phyloP scores from a whole-genome alignment of 2,888 invertebrate species.

The Lithophane semibrunnea region DNA sequence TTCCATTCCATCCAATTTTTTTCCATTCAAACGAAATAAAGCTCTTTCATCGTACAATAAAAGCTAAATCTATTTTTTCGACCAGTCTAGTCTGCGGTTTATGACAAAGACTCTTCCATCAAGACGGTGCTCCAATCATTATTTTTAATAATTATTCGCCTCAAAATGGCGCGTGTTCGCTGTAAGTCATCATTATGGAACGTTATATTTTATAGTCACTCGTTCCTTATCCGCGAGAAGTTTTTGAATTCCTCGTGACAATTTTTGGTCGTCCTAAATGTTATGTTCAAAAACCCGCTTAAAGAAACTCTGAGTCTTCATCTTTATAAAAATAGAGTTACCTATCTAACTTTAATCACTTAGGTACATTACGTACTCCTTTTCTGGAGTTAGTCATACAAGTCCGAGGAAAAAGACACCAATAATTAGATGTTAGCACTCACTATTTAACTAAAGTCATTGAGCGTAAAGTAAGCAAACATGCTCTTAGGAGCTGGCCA shows the following conservation, averaged over 20 bases:
- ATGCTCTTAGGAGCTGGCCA: conserved; percentile 15
- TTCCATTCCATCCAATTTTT: no score
- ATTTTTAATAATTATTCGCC: conserved; percentile 42
- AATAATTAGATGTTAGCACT: conserved; percentile 46
- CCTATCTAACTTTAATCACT: background rate
- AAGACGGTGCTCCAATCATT: conserved; percentile 38
- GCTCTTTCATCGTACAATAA: background rate
- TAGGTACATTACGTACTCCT: background rate
- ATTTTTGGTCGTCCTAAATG: conserved; percentile 19
- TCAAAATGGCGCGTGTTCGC: conserved; percentile 44
- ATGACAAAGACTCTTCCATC: conserved; percentile 24
- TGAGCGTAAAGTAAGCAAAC: conserved; percentile 49
- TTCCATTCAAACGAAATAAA: background rate
- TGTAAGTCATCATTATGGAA: conserved; percentile 47
- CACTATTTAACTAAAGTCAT: conserved; percentile 44
- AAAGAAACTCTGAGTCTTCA: background rate
- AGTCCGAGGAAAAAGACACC: conserved; percentile 16
- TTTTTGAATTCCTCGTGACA: conserved; percentile 35
- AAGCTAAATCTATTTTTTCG: conserved; percentile 9
- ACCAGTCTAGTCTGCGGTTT: conserved; percentile 28
- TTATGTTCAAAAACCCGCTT: background rate
- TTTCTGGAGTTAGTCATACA: conserved; percentile 31
- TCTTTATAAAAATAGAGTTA: no score
- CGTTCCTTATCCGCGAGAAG: conserved; percentile 37
- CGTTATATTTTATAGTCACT: conserved; percentile 62